Percentiles rank a stretch among this genome's conserved stretches.
phyloP scores from a whole-genome alignment of 2,113 vertebrate species.

The Callocephalon fimbriatum region DNA sequence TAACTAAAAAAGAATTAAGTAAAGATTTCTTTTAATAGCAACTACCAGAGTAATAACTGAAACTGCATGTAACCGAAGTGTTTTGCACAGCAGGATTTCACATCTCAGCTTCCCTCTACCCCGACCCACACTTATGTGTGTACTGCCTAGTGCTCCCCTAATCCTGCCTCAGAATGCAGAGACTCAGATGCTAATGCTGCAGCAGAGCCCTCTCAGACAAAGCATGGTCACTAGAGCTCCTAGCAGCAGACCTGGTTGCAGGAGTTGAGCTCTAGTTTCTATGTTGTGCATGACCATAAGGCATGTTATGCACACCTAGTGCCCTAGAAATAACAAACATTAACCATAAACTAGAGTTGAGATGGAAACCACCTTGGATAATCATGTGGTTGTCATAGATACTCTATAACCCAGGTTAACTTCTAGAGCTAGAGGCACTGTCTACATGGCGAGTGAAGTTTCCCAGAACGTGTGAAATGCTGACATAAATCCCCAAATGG shows the following conservation, averaged over 20 bases:
- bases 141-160: background rate
- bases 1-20: background rate
- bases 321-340: background rate
- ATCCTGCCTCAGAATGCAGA: background rate
- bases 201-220: background rate
- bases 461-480: conserved; percentile 18
- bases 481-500: conserved; percentile 35
- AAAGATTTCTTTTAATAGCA: background rate
- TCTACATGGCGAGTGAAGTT: background rate
- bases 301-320: background rate
- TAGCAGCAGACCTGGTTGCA: background rate
- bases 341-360: background rate
- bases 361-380: background rate
- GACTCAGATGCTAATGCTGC: background rate
- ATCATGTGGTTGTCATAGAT: background rate
- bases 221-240: background rate
- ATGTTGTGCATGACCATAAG: background rate
- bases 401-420: background rate
- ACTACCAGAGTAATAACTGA: background rate
- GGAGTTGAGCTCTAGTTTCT: background rate
- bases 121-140: fast-evolving
- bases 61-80: background rate
- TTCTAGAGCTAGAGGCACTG: background rate
- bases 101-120: background rate
- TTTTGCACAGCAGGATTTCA: background rate